These are phyloP conservation scores for Eledona agricola DNA, from an alignment of 2,888 invertebrate species.

Conservation along the genomic window DNA sequence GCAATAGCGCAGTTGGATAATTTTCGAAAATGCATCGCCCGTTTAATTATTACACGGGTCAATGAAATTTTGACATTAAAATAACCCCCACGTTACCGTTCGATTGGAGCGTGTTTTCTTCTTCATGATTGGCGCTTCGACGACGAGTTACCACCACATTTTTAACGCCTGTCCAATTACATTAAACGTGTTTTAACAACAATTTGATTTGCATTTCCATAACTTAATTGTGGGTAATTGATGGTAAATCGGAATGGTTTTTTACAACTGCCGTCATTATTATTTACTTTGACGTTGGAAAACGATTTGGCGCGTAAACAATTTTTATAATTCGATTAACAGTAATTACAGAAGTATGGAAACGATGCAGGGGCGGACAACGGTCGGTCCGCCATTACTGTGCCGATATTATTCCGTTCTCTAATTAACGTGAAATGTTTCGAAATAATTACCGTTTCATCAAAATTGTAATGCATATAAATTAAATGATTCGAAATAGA, in stretches of 20 bases:
- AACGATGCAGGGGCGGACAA: too few relatives aligned
- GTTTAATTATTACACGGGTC: constrained; percentile 4
- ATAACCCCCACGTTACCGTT: too few relatives aligned
- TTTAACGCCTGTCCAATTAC: constrained; percentile 32
- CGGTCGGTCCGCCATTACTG: too few relatives aligned
- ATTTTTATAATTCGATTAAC: too few relatives aligned
- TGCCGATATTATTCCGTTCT: too few relatives aligned
- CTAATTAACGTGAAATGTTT: too few relatives aligned
- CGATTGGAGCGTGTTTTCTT: constrained; percentile 3
- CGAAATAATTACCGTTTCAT: too few relatives aligned
- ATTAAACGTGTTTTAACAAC: constrained; percentile 27
- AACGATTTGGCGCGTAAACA: too few relatives aligned
- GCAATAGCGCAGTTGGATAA: constrained; percentile 14
- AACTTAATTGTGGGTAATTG: constrained; percentile 29
- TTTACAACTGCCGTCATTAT: constrained; percentile 10
- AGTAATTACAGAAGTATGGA: too few relatives aligned
- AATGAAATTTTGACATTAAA: background rate
- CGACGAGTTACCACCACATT: constrained; percentile 16
- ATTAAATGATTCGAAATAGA: background rate
- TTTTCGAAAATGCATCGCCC: constrained; percentile 15
- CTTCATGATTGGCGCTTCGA: constrained; percentile 1
- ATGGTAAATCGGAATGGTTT: constrained; percentile 20
- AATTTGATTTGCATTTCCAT: constrained; percentile 34
- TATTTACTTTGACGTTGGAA: constrained; percentile 10
- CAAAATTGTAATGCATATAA: too few relatives aligned